Evolutionary conservation across 1,140 invertebrate genomes (phyloP).

Genomic region (Chrysomallon squamiferum): DNA sequence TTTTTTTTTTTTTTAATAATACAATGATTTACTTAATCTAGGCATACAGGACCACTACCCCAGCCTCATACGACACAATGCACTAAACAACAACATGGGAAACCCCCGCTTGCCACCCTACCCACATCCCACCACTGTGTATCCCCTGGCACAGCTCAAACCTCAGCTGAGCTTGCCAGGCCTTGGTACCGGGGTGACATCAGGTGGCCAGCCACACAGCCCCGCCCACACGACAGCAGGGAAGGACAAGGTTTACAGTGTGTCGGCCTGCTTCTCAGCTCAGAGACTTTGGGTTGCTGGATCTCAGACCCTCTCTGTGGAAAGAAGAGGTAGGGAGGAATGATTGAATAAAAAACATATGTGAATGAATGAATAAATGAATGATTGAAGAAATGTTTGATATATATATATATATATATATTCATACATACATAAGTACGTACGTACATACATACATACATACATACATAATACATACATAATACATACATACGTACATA

Average conservation of each 20-base stretch:
- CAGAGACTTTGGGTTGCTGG: constrained; percentile 75
- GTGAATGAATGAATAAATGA: too few relatives aligned
- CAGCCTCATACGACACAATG: constrained; percentile 78
- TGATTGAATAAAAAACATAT: constrained; percentile 41
- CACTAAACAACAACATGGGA: constrained; percentile 60
- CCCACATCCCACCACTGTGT: constrained; percentile 79
- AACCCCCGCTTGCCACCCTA: constrained; percentile 87
- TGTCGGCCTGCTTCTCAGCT: constrained; percentile 80
- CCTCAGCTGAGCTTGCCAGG: constrained; percentile 69
- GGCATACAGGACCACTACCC: constrained; percentile 59
- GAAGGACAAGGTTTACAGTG: constrained; percentile 66
- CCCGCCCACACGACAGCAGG: constrained; percentile 67
- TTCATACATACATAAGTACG: too few relatives aligned
- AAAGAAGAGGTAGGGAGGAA: constrained; percentile 47
- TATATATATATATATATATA: too few relatives aligned
- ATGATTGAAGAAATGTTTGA: too few relatives aligned
- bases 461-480: too few relatives aligned
- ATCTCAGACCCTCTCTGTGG: constrained; percentile 63
- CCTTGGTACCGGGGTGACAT: constrained; percentile 30
- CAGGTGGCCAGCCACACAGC: constrained; percentile 29
- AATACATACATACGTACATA: too few relatives aligned
- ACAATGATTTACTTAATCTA: not conserved
- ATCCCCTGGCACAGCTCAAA: constrained; percentile 84
- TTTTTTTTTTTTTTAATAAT: too few relatives aligned
- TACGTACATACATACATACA: too few relatives aligned